Percentiles rank a stretch among this genome's conserved stretches.
These are phyloP conservation scores for Dallia pectoralis DNA, from an alignment of 2,797 vertebrate species.

Conservation along the genomic window DNA sequence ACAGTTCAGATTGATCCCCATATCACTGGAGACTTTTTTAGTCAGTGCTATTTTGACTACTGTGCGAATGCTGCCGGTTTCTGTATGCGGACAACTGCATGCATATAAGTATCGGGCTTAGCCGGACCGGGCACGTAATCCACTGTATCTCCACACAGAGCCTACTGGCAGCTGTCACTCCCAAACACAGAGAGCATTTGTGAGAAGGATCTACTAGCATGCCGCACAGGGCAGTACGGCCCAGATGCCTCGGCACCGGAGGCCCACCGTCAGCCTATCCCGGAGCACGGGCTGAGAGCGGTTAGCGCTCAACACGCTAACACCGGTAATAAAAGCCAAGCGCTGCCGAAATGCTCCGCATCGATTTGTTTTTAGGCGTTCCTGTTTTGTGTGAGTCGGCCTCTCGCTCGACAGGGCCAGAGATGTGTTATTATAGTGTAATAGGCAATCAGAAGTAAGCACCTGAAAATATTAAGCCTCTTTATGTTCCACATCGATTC, in stretches of 20 bases:
- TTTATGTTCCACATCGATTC: slow-evolving; percentile 79
- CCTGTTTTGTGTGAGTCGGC: slow-evolving; percentile 46
- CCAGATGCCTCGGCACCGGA: slow-evolving; percentile 40
- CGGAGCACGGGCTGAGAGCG: neutral
- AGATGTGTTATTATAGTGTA: slow-evolving; percentile 78
- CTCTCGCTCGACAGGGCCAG: slow-evolving; percentile 56
- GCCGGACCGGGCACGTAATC: slow-evolving; percentile 30
- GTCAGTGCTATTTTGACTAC: no score
- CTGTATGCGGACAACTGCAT: neutral
- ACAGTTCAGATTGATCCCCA: no score
- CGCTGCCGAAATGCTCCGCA: slow-evolving; percentile 61
- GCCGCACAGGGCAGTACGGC: slow-evolving; percentile 11
- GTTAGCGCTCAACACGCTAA: slow-evolving; percentile 50
- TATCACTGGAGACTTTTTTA: no score
- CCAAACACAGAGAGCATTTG: slow-evolving; percentile 27
- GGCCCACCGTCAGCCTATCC: slow-evolving; percentile 28
- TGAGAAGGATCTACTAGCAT: slow-evolving; percentile 33
- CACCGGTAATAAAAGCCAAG: slow-evolving; percentile 54
- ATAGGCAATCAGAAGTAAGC: slow-evolving; percentile 74
- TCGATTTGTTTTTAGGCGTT: slow-evolving; percentile 55
- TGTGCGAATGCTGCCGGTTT: neutral
- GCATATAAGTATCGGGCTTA: neutral
- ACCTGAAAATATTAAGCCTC: slow-evolving; percentile 75
- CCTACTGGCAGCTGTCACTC: slow-evolving; percentile 56
- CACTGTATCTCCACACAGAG: slow-evolving; percentile 34